These are phyloP conservation scores for Drosophila ercepeae DNA, from an alignment of 1,140 invertebrate species.

Conservation along the genomic window DNA sequence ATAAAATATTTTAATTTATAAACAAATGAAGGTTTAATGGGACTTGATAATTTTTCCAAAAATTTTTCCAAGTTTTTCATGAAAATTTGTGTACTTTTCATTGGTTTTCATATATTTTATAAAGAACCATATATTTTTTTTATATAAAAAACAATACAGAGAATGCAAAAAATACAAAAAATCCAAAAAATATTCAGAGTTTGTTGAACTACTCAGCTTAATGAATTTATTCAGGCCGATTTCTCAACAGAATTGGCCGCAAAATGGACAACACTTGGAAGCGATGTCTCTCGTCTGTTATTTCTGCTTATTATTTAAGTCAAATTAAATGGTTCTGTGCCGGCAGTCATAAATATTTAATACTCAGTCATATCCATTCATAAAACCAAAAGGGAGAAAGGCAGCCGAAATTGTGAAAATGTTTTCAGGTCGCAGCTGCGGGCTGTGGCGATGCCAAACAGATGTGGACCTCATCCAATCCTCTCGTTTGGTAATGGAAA, in stretches of 20 bases:
- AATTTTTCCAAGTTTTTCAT: no score
- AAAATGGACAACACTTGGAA: constrained; percentile 10
- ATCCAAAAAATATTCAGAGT: no score
- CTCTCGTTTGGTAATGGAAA: constrained; percentile 47
- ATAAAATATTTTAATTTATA: no score
- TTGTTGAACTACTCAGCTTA: constrained; percentile 42
- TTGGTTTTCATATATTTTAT: not conserved
- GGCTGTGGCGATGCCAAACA: constrained; percentile 53
- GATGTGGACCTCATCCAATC: constrained; percentile 37
- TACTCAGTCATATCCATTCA: constrained; percentile 65
- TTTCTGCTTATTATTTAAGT: constrained; percentile 76
- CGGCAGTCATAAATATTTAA: constrained; percentile 69
- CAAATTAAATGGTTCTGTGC: constrained; percentile 65
- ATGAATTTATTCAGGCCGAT: constrained; percentile 58
- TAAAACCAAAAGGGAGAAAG: constrained; percentile 45
- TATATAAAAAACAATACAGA: not conserved
- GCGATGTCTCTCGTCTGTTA: constrained; percentile 25
- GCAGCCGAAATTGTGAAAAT: constrained; percentile 17
- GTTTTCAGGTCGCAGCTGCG: constrained; percentile 44
- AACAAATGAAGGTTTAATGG: not conserved
- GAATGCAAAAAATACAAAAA: no score
- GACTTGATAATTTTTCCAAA: not conserved
- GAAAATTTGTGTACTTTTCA: no score
- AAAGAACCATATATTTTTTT: not conserved
- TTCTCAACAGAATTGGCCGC: constrained; percentile 48